phyloP scores from a whole-genome alignment of 1,140 invertebrate genomes.

The Brachionus calyciflorus region DNA sequence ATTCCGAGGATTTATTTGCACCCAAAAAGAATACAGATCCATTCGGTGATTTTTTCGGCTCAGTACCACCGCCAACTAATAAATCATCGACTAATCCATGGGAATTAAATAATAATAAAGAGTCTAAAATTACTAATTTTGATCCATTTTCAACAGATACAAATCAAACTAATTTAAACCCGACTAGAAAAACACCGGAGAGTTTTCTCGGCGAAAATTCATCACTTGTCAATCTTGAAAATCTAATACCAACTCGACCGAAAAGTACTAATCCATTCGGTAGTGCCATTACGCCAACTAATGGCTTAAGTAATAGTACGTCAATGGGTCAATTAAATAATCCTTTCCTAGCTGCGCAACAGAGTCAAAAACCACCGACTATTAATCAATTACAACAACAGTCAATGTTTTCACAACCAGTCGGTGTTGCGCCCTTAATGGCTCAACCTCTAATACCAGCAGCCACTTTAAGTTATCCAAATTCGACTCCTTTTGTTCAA shows the following conservation, averaged over 20 bases:
- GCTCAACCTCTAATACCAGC: not conserved
- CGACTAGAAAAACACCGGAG: constrained; percentile 43
- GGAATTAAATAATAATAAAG: not conserved
- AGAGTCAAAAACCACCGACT: constrained; percentile 9
- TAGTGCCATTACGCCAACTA: not conserved
- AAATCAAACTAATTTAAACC: not conserved
- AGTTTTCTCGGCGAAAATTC: constrained; percentile 45
- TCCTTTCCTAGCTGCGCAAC: constrained; percentile 13
- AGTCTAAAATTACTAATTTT: not conserved
- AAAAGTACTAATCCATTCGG: constrained; percentile 44
- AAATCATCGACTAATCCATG: not conserved
- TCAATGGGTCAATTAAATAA: constrained; percentile 35
- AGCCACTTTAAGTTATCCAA: not conserved
- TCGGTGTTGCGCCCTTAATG: not conserved
- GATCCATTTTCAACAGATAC: not conserved
- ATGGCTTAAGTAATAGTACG: not conserved
- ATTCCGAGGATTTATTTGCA: not conserved
- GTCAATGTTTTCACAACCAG: not conserved
- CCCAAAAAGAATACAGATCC: not conserved
- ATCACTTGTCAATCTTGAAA: constrained; percentile 42
- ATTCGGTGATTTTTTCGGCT: not conserved
- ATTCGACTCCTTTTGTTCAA: not conserved
- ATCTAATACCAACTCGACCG: constrained; percentile 15
- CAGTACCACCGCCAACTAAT: not conserved
- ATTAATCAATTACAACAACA: constrained; percentile 46